These are phyloP conservation scores for Galaxias olidus DNA, from an alignment of 2,797 vertebrate species.

Conservation along the genomic window DNA sequence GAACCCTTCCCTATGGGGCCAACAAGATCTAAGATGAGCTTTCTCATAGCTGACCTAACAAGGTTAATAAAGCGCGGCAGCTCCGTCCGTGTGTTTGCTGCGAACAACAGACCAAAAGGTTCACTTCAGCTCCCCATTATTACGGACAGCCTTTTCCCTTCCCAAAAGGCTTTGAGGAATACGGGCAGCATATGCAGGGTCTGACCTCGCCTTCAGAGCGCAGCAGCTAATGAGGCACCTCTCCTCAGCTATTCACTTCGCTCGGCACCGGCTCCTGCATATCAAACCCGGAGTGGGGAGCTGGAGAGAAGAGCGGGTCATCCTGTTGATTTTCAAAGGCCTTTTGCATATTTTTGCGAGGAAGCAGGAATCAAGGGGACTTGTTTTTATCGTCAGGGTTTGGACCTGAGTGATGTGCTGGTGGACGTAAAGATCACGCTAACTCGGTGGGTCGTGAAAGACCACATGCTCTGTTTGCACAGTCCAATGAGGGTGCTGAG, in stretches of 20 bases:
- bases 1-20: not conserved
- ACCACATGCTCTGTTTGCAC: slow-evolving; percentile 17
- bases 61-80: slow-evolving; percentile 15
- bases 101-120: slow-evolving; percentile 6
- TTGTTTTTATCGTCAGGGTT: not conserved
- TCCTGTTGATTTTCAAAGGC: not conserved
- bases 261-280: not conserved
- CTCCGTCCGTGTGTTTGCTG: slow-evolving; percentile 4
- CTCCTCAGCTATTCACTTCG: not conserved
- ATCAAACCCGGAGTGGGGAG: not conserved
- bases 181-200: not conserved
- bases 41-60: slow-evolving; percentile 3
- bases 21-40: not conserved
- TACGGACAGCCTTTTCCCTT: slow-evolving; percentile 16
- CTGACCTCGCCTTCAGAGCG: slow-evolving; percentile 5
- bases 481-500: slow-evolving; percentile 25
- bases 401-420: not conserved
- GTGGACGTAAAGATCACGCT: slow-evolving; percentile 9
- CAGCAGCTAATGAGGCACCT: not conserved
- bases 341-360: not conserved
- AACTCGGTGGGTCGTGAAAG: not conserved
- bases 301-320: not conserved
- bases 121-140: slow-evolving; percentile 2
- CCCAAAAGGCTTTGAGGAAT: slow-evolving; percentile 38
- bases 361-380: not conserved